Base-by-base conservation (phyloP, 2,888 invertebrate genomes). In the Salpingus planirostris region DNA sequence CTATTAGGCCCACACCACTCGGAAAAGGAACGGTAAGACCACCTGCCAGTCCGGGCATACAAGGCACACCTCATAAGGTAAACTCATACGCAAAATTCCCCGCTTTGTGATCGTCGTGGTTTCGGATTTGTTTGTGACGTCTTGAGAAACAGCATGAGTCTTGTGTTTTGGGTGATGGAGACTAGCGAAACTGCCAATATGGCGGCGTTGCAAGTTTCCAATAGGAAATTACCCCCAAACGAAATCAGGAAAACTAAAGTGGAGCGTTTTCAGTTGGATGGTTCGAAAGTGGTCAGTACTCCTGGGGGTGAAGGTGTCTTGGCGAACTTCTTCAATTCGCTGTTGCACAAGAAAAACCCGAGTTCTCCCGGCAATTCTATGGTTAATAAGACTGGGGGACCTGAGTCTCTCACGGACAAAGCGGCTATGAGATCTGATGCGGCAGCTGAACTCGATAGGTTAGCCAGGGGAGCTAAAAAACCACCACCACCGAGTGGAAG, bases 241-340 rank as follows among this genome's bases (percentile, higher is more conserved):
- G n/a, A n/a, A n/a, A n/a, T n/a, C n/a, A n/a, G n/a, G n/a, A n/a
- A n/a, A n/a, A n/a, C n/a, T n/a, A n/a, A n/a, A n/a, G n/a, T n/a
- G n/a, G n/a, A n/a, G n/a, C n/a, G n/a, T n/a, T 13, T 26, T 3
- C 13, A 85, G 81, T 64, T 84, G 62, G 86, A 87, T 64, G 71
- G 80, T 54, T 68, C 79, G 31, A 80, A 89, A 67, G 71, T 84
- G 53, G 73, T 76, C 1, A 78, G 79, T 52, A 77, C 86, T 30
- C 81, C 86, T 2, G 80, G 84, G 31, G 85, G 85, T 40, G 95
- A 95, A 69, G 91, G 93, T 38, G 93, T 96, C 31, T 69, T 97
- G 43, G 96, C 96, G 7, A 96, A 88, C 68, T 97, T 97, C 76
- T 97, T 97, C 72, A 96, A 96, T 71, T 95, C 95, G 42, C 73